These are phyloP conservation scores for Notolepis coatsorum DNA, from an alignment of 2,797 vertebrate species.

Conservation along the genomic window DNA sequence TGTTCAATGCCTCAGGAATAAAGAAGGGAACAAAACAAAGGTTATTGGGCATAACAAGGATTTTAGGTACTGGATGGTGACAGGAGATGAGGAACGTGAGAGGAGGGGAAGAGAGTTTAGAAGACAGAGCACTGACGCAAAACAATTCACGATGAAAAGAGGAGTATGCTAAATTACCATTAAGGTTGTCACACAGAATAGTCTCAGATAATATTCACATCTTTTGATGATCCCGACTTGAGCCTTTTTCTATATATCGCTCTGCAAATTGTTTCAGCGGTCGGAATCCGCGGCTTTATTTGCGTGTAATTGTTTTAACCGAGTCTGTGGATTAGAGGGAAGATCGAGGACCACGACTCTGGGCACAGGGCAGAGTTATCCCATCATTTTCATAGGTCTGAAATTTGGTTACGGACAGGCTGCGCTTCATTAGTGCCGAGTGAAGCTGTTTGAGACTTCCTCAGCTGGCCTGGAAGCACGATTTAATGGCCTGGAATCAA, in stretches of 20 bases:
- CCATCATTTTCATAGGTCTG: constrained; percentile 48
- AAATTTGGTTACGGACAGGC: constrained; percentile 65
- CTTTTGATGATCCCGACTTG: constrained; percentile 29
- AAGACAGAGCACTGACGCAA: too few species aligned
- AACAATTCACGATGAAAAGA: too few species aligned
- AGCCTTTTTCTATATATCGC: constrained; percentile 23
- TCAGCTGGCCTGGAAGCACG: constrained; percentile 64
- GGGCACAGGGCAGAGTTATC: constrained; percentile 33
- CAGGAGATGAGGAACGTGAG: too few species aligned
- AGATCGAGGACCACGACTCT: constrained; percentile 43
- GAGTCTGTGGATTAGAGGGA: constrained; percentile 40
- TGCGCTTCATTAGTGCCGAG: constrained; percentile 68
- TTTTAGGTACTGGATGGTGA: too few species aligned
- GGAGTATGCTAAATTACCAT: too few species aligned
- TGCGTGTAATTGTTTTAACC: constrained; percentile 60
- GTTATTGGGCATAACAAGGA: too few species aligned
- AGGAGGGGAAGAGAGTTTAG: too few species aligned
- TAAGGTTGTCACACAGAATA: too few species aligned
- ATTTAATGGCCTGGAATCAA: constrained; percentile 69
- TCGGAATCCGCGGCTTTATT: constrained; percentile 48
- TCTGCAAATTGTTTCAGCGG: constrained; percentile 10
- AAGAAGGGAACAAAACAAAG: too few species aligned
- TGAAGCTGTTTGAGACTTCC: constrained; percentile 61
- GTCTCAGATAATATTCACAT: too few species aligned
- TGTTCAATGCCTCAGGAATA: too few species aligned